phyloP scores from a whole-genome alignment of 2,113 vertebrate genomes.

The Oncorhynchus keta region DNA sequence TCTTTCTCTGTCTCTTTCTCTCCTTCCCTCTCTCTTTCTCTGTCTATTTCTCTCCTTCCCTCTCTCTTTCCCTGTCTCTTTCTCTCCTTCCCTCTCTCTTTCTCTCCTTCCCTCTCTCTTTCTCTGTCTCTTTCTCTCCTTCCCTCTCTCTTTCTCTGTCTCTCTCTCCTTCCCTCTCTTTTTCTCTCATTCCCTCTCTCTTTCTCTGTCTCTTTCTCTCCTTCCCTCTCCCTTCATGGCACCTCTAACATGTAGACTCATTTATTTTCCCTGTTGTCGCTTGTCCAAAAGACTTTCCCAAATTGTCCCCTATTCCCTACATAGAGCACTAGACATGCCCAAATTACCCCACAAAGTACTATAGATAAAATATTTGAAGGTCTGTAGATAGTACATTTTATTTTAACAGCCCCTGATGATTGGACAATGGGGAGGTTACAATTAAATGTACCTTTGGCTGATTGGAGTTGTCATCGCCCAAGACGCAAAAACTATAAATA shows the following conservation, averaged over 20 bases:
- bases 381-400: background rate
- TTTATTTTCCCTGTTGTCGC: background rate
- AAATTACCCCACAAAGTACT: too few relatives aligned
- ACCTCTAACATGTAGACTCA: background rate
- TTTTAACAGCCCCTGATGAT: background rate
- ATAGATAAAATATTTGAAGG: background rate
- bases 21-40: too few relatives aligned
- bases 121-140: too few relatives aligned
- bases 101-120: background rate
- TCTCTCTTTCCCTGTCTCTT: too few relatives aligned
- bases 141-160: background rate
- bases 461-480: slow-evolving; percentile 1
- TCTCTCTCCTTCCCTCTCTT: background rate
- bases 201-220: background rate
- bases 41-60: too few relatives aligned
- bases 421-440: background rate
- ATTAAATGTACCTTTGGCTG: background rate
- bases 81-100: too few relatives aligned
- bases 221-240: background rate
- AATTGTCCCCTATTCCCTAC: background rate
- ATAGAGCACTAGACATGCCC: too few relatives aligned
- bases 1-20: too few relatives aligned
- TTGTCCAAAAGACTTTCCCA: slow-evolving; percentile 66
- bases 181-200: background rate
- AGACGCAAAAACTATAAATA: slow-evolving; percentile 21